These are phyloP conservation scores for Lithobates sylvaticus DNA, from an alignment of 2,797 vertebrate species.

Conservation along the genomic window DNA sequence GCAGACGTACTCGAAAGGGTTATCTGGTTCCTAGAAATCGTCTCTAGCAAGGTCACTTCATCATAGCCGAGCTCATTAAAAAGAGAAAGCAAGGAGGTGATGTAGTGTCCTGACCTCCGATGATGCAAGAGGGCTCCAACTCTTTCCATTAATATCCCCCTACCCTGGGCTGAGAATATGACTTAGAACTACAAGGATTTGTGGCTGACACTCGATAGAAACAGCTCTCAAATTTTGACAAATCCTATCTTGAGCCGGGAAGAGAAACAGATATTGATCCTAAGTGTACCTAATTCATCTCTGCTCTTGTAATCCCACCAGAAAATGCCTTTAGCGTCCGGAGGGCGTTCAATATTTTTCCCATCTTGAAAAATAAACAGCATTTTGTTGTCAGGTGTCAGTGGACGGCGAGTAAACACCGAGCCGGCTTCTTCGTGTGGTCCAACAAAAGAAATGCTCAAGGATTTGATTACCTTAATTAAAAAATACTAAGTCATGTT, in stretches of 20 bases:
- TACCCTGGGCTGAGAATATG: slow-evolving; percentile 76
- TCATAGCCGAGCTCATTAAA: slow-evolving; percentile 81
- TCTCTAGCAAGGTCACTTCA: slow-evolving; percentile 74
- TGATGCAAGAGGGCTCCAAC: slow-evolving; percentile 75
- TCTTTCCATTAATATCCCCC: slow-evolving; percentile 81
- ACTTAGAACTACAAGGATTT: slow-evolving; percentile 82
- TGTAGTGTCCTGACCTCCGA: slow-evolving; percentile 73
- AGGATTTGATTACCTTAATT: slow-evolving; percentile 74
- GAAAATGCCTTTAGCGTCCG: slow-evolving; percentile 92
- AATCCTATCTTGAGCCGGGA: slow-evolving; percentile 92
- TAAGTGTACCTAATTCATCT: slow-evolving; percentile 96
- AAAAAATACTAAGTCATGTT: slow-evolving; percentile 70
- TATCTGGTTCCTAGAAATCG: slow-evolving; percentile 64
- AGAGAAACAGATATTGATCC: slow-evolving; percentile 95
- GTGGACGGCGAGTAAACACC: slow-evolving; percentile 76
- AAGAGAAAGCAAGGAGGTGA: slow-evolving; percentile 48
- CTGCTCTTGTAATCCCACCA: slow-evolving; percentile 90
- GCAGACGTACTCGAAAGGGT: slow-evolving; percentile 2
- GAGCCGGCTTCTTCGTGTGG: slow-evolving; percentile 63
- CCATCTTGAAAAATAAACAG: slow-evolving; percentile 90
- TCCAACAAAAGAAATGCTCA: slow-evolving; percentile 58
- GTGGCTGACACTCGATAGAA: slow-evolving; percentile 91
- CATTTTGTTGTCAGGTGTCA: slow-evolving; percentile 78
- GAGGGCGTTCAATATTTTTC: slow-evolving; percentile 96
- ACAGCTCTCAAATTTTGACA: slow-evolving; percentile 90